Base-by-base conservation (phyloP, 2,888 invertebrate species). In the Erpobdella octoculata region DNA sequence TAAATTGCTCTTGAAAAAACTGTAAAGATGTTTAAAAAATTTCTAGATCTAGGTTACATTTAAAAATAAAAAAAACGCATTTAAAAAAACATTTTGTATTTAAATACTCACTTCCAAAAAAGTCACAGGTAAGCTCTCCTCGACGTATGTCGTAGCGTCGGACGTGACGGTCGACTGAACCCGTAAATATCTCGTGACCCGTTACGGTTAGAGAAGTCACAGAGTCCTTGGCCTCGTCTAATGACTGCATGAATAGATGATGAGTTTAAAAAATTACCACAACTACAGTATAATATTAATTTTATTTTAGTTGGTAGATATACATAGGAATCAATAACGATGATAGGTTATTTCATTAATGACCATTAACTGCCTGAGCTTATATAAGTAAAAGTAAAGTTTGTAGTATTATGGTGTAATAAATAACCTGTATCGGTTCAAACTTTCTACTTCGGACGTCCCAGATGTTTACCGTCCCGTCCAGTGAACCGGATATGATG, bases 201-300 rank as follows among this genome's bases (percentile, higher is more conserved):
- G 91, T 91, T 1, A 95, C 89, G 71, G 84, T 82, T 25, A 88
- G 75, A 25, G 84, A 84, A 6, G 86, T 85, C 0, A 88, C 84
- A 76, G 91, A 90, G 82, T 99, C 98, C 82, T 91, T 94, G 0
- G 96, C 94, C 77, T 98, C 95, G 82, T 90, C 89, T 80, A 98
- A 85, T 15, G 84, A 80, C 85, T 87, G 78, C 25, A 15, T n/a
- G 36, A 62, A n/a, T n/a, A n/a, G 18, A 21, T 46, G 46, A 3
- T 5, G 21, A n/a, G 5, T 46, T 46, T 46, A 46, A 46, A 5
- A 21, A n/a, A n/a, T n/a, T n/a, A n/a, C n/a, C n/a, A n/a, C n/a
- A n/a, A n/a, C n/a, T n/a, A n/a, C n/a, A n/a, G n/a, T n/a, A n/a
- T n/a, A n/a, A n/a, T n/a, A n/a, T n/a, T n/a, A n/a, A n/a, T n/a